Evolutionary conservation across 2,797 vertebrate genomes (phyloP), one percentile per base, ranked within the genome.

Genomic region (Squalus acanthias): DNA sequence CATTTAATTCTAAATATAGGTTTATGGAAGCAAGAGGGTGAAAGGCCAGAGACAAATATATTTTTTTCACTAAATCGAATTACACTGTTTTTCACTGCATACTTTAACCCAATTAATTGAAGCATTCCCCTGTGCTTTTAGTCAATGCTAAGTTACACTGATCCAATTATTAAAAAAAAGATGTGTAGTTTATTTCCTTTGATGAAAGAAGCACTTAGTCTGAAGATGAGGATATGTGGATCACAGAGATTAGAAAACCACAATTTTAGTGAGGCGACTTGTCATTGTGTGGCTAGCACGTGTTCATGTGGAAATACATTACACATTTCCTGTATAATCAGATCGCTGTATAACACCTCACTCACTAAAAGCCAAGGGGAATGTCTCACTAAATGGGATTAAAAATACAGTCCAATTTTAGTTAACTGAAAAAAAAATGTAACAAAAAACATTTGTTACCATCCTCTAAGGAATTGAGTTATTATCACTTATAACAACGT

Each of bases 161-260:
- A 93, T 69, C 22, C 91, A 93, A 65, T 46, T 93, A 67, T 24
- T 63, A 39, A 92, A 24, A 50, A 33, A 69, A 33, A 91, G 26
- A 93, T 3, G 3, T 69, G 91, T 67, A 46, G 65, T 93, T 69
- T 69, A 69, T 93, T 93, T 93, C 91, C 63, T 93, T 93, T 93
- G 91, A 69, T 93, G 91, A 93, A 93, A 93, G 91, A 93, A 93
- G n/a, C 88, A 63, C 88, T 91, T 67, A 67, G 91, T 93, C n/a
- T 93, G 91, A 93, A 93, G n/a, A 22, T 93, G 91, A 93, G 20
- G 63, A 93, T 93, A 22, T 39, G 12, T 13, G 22, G 39, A 24
- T 69, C n/a, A 93, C n/a, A n/a, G n/a, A 93, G 91, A 39, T 93
- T 69, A 69, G 20, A 93, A 67, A 93, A 69, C 65, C 17, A 93